Base-by-base conservation (phyloP, 2,797 vertebrate genomes). In the Peromyscus aztecus region DNA sequence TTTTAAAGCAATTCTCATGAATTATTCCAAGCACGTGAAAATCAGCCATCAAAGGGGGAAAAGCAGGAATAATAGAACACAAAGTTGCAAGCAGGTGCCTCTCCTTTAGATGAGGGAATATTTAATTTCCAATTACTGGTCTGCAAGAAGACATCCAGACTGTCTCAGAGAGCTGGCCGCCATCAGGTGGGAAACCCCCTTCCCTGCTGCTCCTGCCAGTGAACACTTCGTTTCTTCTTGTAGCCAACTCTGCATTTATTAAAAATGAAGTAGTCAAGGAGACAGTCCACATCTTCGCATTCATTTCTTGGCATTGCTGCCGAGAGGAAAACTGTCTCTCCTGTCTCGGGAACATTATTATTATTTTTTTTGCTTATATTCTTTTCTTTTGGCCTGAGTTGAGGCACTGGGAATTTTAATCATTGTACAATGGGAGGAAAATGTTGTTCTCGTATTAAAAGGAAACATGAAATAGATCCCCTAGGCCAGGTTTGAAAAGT, bases 101-200 rank as follows among this genome's bases (percentile, higher is more conserved):
- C 21, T 97, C 69, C 46, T 94, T 97, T 85, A 91, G 87, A 77
- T 29, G 31, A 55, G 12, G 12, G 83, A 81, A 90, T 95, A 92
- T 95, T 97, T 98, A 98, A 96, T 97, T 97, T 96, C 78, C 85
- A 97, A 96, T 97, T 97, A 93, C 78, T 94, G 43, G n/a, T 59
- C 75, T 92, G 75, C 52, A 86, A 78, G 89, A 96, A 95, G 88
- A 94, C 46, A 95, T 40, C 86, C 55, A 85, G 94, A 95, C 69
- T 76, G 24, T 81, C 86, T 97, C 78, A 92, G 67, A 92, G 67
- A 76, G 77, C 61, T 90, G 77, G 75, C 94, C 49, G 83, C 52
- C 91, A 71, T 87, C 52, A n/a, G 52, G 29, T 82, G 78, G 63
- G 80, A 96, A 84, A 96, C 81, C 52, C 78, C 61, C 82, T 65